These are phyloP conservation scores for Megamerina dolium DNA, from an alignment of 2,888 invertebrate species.

Conservation along the genomic window DNA sequence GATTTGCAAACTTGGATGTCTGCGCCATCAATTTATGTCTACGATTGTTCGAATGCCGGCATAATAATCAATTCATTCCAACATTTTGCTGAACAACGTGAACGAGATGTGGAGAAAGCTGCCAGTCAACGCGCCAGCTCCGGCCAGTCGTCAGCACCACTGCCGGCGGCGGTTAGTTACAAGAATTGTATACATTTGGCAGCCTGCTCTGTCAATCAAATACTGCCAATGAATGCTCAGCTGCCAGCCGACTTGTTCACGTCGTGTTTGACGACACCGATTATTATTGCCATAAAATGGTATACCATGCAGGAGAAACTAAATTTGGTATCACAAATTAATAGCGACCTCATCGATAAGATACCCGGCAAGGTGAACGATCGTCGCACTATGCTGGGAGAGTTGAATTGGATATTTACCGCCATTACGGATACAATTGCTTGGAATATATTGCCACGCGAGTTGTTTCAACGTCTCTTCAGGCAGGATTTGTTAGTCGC, in stretches of 20 bases:
- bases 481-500: constrained; percentile 98
- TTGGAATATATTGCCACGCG: constrained; percentile 93
- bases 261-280: constrained; percentile 95
- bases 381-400: constrained; percentile 94
- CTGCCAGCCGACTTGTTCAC: constrained; percentile 97
- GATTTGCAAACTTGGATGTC: constrained; percentile 99
- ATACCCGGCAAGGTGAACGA: constrained; percentile 94
- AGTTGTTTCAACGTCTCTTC: constrained; percentile 93
- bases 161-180: constrained; percentile 54
- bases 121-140: constrained; percentile 16
- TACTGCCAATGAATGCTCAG: constrained; percentile 94
- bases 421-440: constrained; percentile 99
- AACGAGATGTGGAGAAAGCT: constrained; percentile 63
- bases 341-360: constrained; percentile 86
- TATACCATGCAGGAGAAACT: constrained; percentile 78
- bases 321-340: constrained; percentile 74
- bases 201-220: constrained; percentile 89
- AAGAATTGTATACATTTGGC: constrained; percentile 94
- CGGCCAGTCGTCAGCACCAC: constrained; percentile 13
- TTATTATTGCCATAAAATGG: constrained; percentile 93
- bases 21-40: constrained; percentile 97
- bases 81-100: constrained; percentile 85
- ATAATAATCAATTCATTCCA: constrained; percentile 88
- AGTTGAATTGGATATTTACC: constrained; percentile 99
- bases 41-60: constrained; percentile 98